Evolutionary conservation across 2,888 invertebrate genomes (phyloP), one percentile per base, ranked within the genome.

Genomic region (Mamestra brassicae): DNA sequence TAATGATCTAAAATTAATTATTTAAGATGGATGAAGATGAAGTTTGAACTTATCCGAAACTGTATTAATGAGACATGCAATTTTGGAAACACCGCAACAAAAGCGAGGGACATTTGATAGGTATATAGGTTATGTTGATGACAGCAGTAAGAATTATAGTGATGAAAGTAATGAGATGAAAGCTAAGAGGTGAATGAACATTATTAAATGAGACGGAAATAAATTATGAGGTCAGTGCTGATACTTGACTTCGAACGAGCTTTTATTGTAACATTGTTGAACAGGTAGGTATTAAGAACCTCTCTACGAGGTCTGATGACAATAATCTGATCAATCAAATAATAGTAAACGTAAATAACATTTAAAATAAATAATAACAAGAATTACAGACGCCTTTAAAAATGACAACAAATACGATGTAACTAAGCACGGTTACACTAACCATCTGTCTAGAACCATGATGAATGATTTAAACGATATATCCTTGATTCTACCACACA

Each of bases 161-260:
- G 67, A 68, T 55, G 62, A 76, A 85, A 86, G 55, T 76, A 77
- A 80, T 74, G 45, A 71, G 69, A 76, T 83, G 71, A 71, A 63
- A 54, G 38, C 57, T 61, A 61, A 63, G 67, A 73, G 65, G 76
- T 77, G 74, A 84, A 85, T 68, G 80, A 77, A 85, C 86, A 84
- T 78, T 76, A 79, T 87, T 83, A 65, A 76, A 84, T 77, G 86
- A 78, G 54, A 67, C 70, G 76, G 71, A 84, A 76, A 78, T 86
- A 79, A 85, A 67, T 72, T 60, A 71, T 80, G 80, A 81, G 77
- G 85, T 84, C 80, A 77, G 38, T 54, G 52, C 61, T 58, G 54
- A 45, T 42, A 61, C 69, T 80, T 13, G 79, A 85, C 60, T 57
- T 67, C 11, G 10, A 71, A 55, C 10, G 58, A 72, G 61, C 47